These are phyloP conservation scores for Metallyticus violacea DNA, from an alignment of 2,888 invertebrate genomes.

Conservation along the genomic window DNA sequence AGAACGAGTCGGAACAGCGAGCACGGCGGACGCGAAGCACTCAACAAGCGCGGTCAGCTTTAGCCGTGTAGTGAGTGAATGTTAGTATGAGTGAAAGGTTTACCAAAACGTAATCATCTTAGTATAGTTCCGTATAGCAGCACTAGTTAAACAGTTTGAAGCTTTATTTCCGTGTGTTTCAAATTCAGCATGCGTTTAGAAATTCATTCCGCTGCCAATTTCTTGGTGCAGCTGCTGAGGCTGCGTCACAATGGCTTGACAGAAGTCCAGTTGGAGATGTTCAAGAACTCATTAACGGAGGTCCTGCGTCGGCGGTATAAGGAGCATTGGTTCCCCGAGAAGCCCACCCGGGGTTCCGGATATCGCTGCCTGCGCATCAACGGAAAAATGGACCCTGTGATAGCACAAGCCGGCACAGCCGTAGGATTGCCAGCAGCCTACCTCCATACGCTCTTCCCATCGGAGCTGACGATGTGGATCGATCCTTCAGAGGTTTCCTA, in stretches of 20 bases:
- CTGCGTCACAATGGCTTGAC: constrained; percentile 39
- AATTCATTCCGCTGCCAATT: constrained; percentile 52
- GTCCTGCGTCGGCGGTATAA: constrained; percentile 52
- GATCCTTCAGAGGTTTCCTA: constrained; percentile 71
- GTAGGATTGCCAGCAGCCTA: constrained; percentile 60
- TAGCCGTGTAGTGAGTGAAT: neutral
- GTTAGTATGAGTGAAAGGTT: neutral
- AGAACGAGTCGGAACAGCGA: neutral
- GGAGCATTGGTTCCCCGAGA: constrained; percentile 73
- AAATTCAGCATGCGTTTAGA: constrained; percentile 48
- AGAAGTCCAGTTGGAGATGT: constrained; percentile 47
- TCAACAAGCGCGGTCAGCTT: neutral
- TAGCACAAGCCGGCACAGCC: constrained; percentile 61
- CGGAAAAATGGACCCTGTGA: constrained; percentile 66
- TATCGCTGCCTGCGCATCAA: constrained; percentile 70
- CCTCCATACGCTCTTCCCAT: constrained; percentile 58
- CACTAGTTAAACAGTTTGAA: neutral
- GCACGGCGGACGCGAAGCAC: too few species aligned
- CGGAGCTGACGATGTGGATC: constrained; percentile 74
- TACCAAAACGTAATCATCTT: neutral
- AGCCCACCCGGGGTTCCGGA: constrained; percentile 67
- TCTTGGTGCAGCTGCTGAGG: constrained; percentile 51
- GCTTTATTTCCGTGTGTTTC: neutral
- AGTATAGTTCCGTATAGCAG: neutral
- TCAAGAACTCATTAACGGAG: constrained; percentile 48